Percentiles rank a stretch among this genome's conserved stretches.
Evolutionary conservation across 2,797 vertebrate species (phyloP).

Genomic region (Melanotaenia maccullochi): DNA sequence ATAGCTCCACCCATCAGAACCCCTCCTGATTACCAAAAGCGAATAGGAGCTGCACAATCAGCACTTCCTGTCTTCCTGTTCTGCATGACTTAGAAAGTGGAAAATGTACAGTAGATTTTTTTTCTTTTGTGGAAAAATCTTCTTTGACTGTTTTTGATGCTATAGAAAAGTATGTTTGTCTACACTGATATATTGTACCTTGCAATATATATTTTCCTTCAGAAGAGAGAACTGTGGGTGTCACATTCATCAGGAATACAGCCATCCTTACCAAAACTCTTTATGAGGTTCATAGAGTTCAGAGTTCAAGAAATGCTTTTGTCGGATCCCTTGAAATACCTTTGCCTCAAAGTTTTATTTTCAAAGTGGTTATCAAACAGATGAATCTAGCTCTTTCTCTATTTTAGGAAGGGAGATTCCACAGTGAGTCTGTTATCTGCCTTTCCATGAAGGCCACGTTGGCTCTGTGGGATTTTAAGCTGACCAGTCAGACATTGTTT

Average conservation of each 20-base stretch:
- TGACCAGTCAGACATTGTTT: slow-evolving; percentile 67
- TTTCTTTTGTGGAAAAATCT: slow-evolving; percentile 17
- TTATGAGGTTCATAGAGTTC: slow-evolving; percentile 29
- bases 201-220: not conserved
- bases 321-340: slow-evolving; percentile 54
- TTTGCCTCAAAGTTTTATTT: slow-evolving; percentile 55
- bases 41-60: slow-evolving; percentile 79
- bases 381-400: slow-evolving; percentile 53
- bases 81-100: slow-evolving; percentile 46
- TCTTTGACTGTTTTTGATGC: not conserved
- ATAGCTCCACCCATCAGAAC: slow-evolving; percentile 70
- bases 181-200: not conserved
- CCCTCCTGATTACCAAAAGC: slow-evolving; percentile 55
- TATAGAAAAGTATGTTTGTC: not conserved
- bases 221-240: not conserved
- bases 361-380: slow-evolving; percentile 51
- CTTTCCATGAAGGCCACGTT: slow-evolving; percentile 40
- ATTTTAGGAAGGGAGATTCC: slow-evolving; percentile 50
- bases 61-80: slow-evolving; percentile 72
- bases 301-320: slow-evolving; percentile 41
- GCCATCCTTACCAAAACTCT: not conserved
- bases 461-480: slow-evolving; percentile 48
- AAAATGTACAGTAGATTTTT: slow-evolving; percentile 38
- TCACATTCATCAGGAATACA: not conserved
- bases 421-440: slow-evolving; percentile 50